Percentiles rank a stretch among this genome's conserved stretches.
Evolutionary conservation across 2,888 invertebrate genomes (phyloP).

Genomic region (Cantharis lateralis): DNA sequence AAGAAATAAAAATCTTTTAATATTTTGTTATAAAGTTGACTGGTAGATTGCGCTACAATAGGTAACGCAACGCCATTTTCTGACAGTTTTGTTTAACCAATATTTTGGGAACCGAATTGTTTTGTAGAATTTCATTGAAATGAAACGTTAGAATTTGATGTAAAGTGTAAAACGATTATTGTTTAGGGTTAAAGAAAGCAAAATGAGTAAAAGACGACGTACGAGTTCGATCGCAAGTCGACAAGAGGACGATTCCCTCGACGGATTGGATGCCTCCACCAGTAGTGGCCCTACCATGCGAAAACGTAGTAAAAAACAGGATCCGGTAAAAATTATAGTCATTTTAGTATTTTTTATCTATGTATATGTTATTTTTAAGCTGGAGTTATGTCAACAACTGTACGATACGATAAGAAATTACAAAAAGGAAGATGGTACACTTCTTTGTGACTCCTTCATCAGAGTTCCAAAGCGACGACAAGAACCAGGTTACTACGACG

Average conservation of each 20-base stretch:
- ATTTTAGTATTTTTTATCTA: background rate
- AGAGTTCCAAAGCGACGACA: conserved; percentile 92
- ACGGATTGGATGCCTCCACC: conserved; percentile 63
- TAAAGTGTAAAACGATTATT: background rate
- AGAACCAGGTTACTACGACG: conserved; percentile 89
- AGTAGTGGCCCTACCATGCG: conserved; percentile 58
- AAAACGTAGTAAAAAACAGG: conserved; percentile 73
- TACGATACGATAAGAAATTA: conserved; percentile 90
- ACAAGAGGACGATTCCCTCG: conserved; percentile 75
- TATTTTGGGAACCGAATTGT: background rate
- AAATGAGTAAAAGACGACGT: conserved; percentile 79
- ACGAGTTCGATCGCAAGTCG: conserved; percentile 82
- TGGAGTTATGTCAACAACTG: conserved; percentile 87
- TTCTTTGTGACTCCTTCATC: conserved; percentile 93
- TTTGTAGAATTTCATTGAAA: background rate
- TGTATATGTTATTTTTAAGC: conserved; percentile 57
- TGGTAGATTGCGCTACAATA: background rate
- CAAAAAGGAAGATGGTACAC: conserved; percentile 89
- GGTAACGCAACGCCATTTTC: background rate
- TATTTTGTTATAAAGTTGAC: background rate
- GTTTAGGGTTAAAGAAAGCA: conserved; percentile 9
- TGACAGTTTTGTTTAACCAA: background rate
- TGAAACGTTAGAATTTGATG: background rate
- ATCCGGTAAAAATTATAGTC: conserved; percentile 66
- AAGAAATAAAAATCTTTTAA: background rate